Percentiles rank a stretch among this genome's conserved stretches.
phyloP scores from a whole-genome alignment of 2,797 vertebrate genomes.

The Taeniopygia guttata region DNA sequence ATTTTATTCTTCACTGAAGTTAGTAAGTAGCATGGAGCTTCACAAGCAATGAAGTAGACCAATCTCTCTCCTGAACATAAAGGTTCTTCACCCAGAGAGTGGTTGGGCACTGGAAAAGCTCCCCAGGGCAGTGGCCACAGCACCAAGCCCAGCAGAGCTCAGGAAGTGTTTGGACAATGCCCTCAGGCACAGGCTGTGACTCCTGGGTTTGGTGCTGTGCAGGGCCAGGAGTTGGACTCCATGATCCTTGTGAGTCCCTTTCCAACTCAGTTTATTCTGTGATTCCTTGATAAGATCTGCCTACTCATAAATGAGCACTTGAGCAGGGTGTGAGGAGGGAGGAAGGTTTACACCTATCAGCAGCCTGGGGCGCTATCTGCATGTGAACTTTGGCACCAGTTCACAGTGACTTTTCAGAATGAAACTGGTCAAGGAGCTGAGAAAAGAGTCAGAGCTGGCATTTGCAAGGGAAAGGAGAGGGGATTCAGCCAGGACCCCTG shows the following conservation, averaged over 20 bases:
- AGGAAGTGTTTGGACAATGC: neutral
- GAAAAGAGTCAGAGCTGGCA: neutral
- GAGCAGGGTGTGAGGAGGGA: neutral
- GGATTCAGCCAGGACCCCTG: neutral
- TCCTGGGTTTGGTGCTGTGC: neutral
- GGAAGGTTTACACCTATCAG: neutral
- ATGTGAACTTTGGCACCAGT: neutral
- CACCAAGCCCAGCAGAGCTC: neutral
- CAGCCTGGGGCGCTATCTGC: neutral
- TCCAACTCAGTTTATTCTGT: neutral
- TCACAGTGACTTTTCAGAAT: neutral
- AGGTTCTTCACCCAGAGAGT: neutral
- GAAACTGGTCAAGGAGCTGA: neutral
- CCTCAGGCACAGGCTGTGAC: fast-evolving
- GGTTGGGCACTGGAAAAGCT: neutral
- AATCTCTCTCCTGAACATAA: neutral
- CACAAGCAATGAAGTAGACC: neutral
- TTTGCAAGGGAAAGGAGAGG: neutral
- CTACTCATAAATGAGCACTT: neutral
- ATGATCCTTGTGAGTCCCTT: neutral
- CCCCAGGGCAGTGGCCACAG: neutral
- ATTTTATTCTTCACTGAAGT: neutral
- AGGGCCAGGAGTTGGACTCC: neutral
- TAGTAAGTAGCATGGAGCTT: neutral
- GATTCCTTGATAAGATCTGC: neutral